These are phyloP conservation scores for Amazonetta brasiliensis DNA, from an alignment of 2,797 vertebrate species.

Conservation along the genomic window DNA sequence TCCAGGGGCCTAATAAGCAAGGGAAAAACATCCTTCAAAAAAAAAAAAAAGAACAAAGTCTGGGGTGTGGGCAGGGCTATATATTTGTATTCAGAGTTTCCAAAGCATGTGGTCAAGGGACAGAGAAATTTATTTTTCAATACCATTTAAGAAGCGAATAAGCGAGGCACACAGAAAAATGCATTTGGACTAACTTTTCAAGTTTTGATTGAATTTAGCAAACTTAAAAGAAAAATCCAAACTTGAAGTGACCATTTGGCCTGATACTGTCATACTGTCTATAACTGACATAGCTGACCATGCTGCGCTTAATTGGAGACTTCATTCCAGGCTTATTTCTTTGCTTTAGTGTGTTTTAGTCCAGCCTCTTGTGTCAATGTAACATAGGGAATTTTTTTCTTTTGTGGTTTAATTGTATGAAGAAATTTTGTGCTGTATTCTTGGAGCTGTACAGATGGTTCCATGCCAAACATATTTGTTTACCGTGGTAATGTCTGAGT, in stretches of 20 bases:
- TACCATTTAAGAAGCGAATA: background rate
- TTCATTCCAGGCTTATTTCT: background rate
- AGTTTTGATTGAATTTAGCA: background rate
- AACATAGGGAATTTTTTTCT: background rate
- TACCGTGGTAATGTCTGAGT: constrained; percentile 78
- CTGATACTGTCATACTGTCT: background rate
- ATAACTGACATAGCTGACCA: background rate
- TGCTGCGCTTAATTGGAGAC: background rate
- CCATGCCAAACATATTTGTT: constrained; percentile 78
- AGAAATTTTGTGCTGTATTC: constrained; percentile 57
- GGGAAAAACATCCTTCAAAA: background rate
- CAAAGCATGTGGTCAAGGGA: background rate
- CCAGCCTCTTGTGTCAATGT: constrained; percentile 23
- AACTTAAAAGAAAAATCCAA: background rate
- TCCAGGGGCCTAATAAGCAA: background rate
- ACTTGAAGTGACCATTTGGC: background rate
- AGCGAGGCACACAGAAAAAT: background rate
- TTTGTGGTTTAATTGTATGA: constrained; percentile 57
- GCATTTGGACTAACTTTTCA: background rate
- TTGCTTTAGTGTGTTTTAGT: constrained; percentile 33
- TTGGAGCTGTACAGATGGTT: constrained; percentile 65
- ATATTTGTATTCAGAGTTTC: background rate
- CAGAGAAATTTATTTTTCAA: background rate
- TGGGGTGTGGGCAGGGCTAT: background rate
- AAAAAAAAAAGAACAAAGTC: background rate